These are phyloP conservation scores for Drosophila conformis DNA, from an alignment of 2,888 invertebrate genomes.

Conservation along the genomic window DNA sequence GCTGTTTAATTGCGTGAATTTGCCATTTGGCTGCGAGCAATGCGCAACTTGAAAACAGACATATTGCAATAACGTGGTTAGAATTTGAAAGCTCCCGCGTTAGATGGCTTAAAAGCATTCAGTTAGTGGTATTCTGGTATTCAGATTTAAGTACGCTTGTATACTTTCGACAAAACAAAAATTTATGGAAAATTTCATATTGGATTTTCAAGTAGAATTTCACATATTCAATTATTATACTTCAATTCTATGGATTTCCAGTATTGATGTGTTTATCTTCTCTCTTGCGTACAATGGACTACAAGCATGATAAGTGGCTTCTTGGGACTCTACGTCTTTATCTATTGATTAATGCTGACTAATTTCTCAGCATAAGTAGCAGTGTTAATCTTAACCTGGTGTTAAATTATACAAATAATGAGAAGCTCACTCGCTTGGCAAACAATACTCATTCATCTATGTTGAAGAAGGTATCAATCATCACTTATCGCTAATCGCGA, in stretches of 20 bases:
- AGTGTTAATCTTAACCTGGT: conserved; percentile 30
- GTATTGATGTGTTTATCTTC: neutral
- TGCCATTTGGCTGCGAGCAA: conserved; percentile 65
- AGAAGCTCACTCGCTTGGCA: conserved; percentile 14
- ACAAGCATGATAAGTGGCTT: neutral
- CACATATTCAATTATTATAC: neutral
- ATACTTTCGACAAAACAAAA: neutral
- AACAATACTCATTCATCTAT: conserved; percentile 36
- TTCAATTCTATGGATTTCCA: neutral
- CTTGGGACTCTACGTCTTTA: neutral
- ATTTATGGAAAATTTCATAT: neutral
- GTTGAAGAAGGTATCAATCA: conserved; percentile 43
- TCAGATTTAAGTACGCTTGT: conserved; percentile 7
- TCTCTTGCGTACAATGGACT: neutral
- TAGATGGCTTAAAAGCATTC: conserved; percentile 32
- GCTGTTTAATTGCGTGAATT: conserved; percentile 77
- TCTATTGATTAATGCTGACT: conserved; percentile 5
- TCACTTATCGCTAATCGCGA: conserved; percentile 44
- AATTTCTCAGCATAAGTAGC: conserved; percentile 23
- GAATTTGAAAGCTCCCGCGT: conserved; percentile 39
- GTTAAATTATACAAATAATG: conserved; percentile 46
- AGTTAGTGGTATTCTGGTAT: conserved; percentile 25
- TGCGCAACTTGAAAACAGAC: conserved; percentile 25
- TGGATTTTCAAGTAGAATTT: neutral
- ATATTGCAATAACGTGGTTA: conserved; percentile 34